These are phyloP conservation scores for Nemotelus pantherinus DNA, from an alignment of 2,888 invertebrate species.

Conservation along the genomic window DNA sequence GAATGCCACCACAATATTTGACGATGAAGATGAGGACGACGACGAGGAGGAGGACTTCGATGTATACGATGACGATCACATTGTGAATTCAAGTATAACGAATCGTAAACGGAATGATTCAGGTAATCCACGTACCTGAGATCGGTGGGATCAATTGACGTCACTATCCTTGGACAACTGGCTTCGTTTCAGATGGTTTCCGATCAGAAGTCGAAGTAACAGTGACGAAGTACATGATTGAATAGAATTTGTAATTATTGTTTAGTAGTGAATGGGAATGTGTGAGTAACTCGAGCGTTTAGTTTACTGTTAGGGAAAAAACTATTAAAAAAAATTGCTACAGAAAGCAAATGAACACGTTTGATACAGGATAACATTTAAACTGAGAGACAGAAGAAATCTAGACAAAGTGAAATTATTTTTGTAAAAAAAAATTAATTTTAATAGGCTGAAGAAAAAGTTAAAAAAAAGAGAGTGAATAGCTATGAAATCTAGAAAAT, in stretches of 20 bases:
- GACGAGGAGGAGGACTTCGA: constrained; percentile 64
- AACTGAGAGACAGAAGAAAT: constrained; percentile 19
- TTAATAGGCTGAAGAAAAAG: constrained; percentile 27
- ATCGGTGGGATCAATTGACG: constrained; percentile 53
- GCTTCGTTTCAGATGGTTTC: constrained; percentile 23
- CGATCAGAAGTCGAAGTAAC: constrained; percentile 33
- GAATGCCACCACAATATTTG: constrained; percentile 69
- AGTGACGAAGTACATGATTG: constrained; percentile 33
- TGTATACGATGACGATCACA: constrained; percentile 64
- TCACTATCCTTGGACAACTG: constrained; percentile 40
- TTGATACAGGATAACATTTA: constrained; percentile 37
- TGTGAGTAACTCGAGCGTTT: not conserved
- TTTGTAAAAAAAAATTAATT: constrained; percentile 27
- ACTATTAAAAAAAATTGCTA: not conserved
- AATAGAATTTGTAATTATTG: constrained; percentile 8
- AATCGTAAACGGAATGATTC: constrained; percentile 47
- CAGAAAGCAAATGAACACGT: constrained; percentile 28
- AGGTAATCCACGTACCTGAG: constrained; percentile 56
- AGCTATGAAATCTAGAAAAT: constrained; percentile 26
- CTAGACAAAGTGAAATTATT: constrained; percentile 24
- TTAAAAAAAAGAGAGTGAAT: not conserved
- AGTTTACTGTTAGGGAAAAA: constrained; percentile 23
- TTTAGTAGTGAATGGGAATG: constrained; percentile 21
- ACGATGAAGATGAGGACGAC: constrained; percentile 54
- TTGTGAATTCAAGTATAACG: constrained; percentile 59